Base-by-base conservation (phyloP, 2,797 vertebrate species). In the Notamacropus eugenii region DNA sequence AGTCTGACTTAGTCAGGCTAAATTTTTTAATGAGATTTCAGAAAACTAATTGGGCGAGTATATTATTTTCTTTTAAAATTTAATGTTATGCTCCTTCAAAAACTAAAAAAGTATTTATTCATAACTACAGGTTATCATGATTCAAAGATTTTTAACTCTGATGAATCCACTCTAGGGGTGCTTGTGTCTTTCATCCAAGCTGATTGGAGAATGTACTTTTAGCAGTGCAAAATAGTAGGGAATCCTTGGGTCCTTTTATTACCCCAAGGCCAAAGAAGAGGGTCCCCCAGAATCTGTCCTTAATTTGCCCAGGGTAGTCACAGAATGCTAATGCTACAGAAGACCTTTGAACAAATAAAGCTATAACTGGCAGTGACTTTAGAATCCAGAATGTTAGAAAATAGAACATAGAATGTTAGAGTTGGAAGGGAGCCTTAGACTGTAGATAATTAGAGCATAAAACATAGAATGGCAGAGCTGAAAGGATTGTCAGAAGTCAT, bases 1-100 rank as follows among this genome's bases (percentile, higher is more conserved):
- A 98, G 98, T 98, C 97, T 98, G 98, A 98, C 98, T 98, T 99
- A 98, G 98, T 99, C 98, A 96, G 97, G 97, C 97, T 98, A 98
- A 99, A 99, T 99, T 98, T 98, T 98, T 98, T 98, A 99, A 99
- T 99, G 98, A 99, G 98, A 98, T 98, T 99, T 99, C 98, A 98
- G 98, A 98, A 98, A 98, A 98, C 98, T 99, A 98, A 99, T 99
- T 99, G 98, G 98, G 98, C 92, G 96, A 98, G 96, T 97, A 97
- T 96, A 94, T 98, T 97, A 97, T 97, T 98, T 96, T 98, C 97
- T 96, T 97, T 97, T 96, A 98, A 97, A 95, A 87, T 97, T 96
- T 97, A 97, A 96, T 98, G 98, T 98, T 97, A 96, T 98, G 97
- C 98, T 98, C 96, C 55, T 97, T 11, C 91, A 74, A 54, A 98